A percentile compares a stretch with the other conserved stretches of the same genome.
Conservation (phyloP, 2,797 vertebrate genomes). For the Protosalanx chinensis region DNA sequence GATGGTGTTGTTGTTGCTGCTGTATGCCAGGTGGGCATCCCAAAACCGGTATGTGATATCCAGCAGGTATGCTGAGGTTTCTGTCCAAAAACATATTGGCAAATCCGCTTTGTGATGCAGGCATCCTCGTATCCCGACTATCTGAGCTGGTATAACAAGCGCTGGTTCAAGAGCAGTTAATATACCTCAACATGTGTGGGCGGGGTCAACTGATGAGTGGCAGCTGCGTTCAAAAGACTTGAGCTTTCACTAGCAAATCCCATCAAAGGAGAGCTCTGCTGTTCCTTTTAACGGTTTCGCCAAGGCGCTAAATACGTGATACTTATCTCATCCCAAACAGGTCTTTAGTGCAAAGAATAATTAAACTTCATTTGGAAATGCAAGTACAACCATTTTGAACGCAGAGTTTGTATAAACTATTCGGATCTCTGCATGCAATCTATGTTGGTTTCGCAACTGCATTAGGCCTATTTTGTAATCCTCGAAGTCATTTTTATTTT, state of each 20-base stretch:
- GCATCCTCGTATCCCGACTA: conserved; percentile 65
- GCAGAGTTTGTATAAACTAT: background rate
- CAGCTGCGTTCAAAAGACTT: conserved; percentile 66
- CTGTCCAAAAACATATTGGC: conserved; percentile 73
- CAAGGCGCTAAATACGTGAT: conserved; percentile 56
- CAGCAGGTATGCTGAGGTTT: conserved; percentile 64
- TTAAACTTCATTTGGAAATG: conserved; percentile 51
- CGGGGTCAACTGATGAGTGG: conserved; percentile 57
- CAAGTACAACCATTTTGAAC: conserved; percentile 17
- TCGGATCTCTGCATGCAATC: background rate
- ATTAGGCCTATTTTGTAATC: background rate
- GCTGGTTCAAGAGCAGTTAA: conserved; percentile 38
- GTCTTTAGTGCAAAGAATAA: conserved; percentile 32
- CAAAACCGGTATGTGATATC: conserved; percentile 72
- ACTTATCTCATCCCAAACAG: conserved; percentile 45
- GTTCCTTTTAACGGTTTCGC: conserved; percentile 71
- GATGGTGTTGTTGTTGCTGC: conserved; percentile 64
- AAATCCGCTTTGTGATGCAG: conserved; percentile 76
- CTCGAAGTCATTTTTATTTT: background rate
- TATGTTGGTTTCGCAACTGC: background rate
- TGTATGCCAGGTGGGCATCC: conserved; percentile 61
- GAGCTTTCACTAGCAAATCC: conserved; percentile 77
- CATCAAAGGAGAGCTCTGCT: conserved; percentile 76
- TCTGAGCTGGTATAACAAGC: conserved; percentile 36
- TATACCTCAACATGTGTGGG: conserved; percentile 39